Percentiles rank a stretch among this genome's conserved stretches.
phyloP scores from a whole-genome alignment of 2,113 vertebrate species.

The Condylura cristata region DNA sequence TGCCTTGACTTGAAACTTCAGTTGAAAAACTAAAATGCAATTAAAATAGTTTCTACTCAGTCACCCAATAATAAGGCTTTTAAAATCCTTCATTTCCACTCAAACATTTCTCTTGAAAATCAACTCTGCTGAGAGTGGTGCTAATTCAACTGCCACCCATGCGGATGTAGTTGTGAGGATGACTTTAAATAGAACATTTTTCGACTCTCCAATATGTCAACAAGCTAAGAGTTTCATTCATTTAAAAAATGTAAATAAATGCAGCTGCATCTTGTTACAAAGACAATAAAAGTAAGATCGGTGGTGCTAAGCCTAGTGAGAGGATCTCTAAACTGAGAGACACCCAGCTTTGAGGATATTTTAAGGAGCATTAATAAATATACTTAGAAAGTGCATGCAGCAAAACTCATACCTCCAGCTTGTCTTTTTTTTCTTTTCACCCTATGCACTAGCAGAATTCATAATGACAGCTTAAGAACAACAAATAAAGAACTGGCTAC shows the following conservation, averaged over 20 bases:
- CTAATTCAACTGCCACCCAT: neutral
- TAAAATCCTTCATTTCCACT: conserved; percentile 53
- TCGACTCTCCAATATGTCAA: conserved; percentile 56
- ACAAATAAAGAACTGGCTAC: conserved; percentile 57
- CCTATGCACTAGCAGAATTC: conserved; percentile 5
- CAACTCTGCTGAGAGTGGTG: neutral
- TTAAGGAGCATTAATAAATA: conserved; percentile 60
- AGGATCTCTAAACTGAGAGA: conserved; percentile 15
- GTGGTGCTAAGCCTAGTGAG: neutral
- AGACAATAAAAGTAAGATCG: conserved; percentile 32
- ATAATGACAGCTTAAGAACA: conserved; percentile 38
- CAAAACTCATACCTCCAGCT: conserved; percentile 33
- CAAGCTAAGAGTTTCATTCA: conserved; percentile 66
- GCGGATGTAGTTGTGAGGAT: neutral
- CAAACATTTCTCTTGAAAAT: conserved; percentile 57
- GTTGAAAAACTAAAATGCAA: conserved; percentile 53
- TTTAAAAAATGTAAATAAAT: conserved; percentile 74
- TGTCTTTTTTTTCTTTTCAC: neutral
- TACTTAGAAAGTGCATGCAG: conserved; percentile 54
- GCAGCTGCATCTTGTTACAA: conserved; percentile 61
- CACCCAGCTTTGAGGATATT: conserved; percentile 17
- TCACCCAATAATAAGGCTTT: conserved; percentile 59
- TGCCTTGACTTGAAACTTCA: conserved; percentile 53
- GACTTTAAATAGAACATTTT: conserved; percentile 49
- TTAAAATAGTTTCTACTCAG: conserved; percentile 48